Base-by-base conservation (phyloP, 2,113 vertebrate genomes). In the Thalassarche chlororhynchos region DNA sequence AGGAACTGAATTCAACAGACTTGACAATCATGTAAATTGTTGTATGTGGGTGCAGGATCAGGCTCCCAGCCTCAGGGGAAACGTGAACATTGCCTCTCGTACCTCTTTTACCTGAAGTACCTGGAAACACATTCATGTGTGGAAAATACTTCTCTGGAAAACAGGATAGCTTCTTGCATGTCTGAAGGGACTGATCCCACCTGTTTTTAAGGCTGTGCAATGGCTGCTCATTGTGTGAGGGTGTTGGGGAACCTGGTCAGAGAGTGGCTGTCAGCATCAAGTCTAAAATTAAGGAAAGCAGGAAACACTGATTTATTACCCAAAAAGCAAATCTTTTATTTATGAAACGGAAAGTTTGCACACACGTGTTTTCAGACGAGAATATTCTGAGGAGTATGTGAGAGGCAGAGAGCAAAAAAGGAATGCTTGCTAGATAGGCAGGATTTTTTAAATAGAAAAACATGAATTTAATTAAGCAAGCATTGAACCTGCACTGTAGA, bases 261-360 rank as follows among this genome's bases (percentile, higher is more conserved):
- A 54, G 54, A 94, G 25, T 34, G 32, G 64, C 86, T 95, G 89
- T 97, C 94, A 97, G 57, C 94, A 97, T 78, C 55, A 79, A 94
- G 78, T 62, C 10, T 19, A 92, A 96, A 97, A 95, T 84, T 88
- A 88, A 87, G 70, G 68, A 95, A 96, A 96, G 52, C 74, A 68
- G 86, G 92, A 97, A 96, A 94, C 88, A 66, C 65, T 94, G 75
- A 97, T 86, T 96, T 94, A 91, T 94, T 88, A 87, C 49, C 80
- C 64, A 70, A 84, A 96, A 75, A 23, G 40, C 62, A 66, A 65
- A 60, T 44, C 47, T 94, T 69, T 94, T 70, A 49, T 93, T 93
- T 94, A 54, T 96, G 62, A 96, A 96, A 91, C 19, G 9, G 57
- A 60, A 94, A 92, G 32, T 80, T 55, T 76, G n/a, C 54, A 81